Evolutionary conservation across 2,888 invertebrate genomes (phyloP), one percentile per base, ranked within the genome.

Genomic region (Metellina segmentata): DNA sequence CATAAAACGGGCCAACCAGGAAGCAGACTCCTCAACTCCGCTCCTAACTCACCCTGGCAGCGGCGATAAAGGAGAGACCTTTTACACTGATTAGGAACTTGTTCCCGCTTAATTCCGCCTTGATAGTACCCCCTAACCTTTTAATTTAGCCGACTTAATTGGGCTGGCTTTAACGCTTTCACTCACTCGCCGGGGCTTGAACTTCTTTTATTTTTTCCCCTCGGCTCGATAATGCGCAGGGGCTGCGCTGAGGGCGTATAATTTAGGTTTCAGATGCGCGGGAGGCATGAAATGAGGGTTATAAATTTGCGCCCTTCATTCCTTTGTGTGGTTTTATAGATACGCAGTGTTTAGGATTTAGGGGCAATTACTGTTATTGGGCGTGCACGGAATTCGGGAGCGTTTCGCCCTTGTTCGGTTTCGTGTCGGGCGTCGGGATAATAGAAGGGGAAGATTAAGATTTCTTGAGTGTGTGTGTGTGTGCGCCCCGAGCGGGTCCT

Each of bases 1-100:
- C 61, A 61, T 61, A 49, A 71, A 82, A 19, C n/a, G 71, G 72
- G 51, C 86, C 69, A 79, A 79, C 70, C 72, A 81, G 87, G 87
- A 87, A 78, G 78, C 81, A 53, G 61, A 72, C 87, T 72, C 87
- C 91, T 88, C 91, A 88, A 91, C 88, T 89, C 91, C 81, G 61
- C 89, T 81, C 82, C 92, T 89, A 92, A 92, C 92, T 92, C 82
- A 52, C 88, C 16, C 81, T 91, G 93, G 93, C 91, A 91, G 85
- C 19, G 83, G 85, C 93, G 92, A 93, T 93, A 92, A 93, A 92
- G 91, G 52, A 78, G 83, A 90, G 93, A 91, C 91, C 93, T 93
- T 89, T 93, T 93, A 92, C 90, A 69, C 88, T 92, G 93, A 93
- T 93, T 93, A 93, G 92, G 89, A 87, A 92, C 92, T 93, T 93